Conservation (phyloP, 2,888 invertebrate genomes). For the Rhogogaster chlorosoma region DNA sequence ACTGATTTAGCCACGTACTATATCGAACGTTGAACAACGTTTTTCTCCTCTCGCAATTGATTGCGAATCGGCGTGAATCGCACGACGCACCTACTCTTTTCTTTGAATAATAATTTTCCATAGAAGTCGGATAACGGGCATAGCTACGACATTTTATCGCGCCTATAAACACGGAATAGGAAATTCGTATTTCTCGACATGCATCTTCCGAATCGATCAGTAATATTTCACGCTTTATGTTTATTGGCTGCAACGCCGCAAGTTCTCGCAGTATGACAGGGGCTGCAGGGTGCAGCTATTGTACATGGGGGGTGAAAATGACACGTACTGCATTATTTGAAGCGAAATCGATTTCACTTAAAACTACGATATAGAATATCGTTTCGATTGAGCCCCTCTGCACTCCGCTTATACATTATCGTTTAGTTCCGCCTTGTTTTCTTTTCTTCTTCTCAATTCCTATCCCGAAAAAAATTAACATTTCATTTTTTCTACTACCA, state of each 20-base stretch:
- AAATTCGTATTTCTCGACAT: constrained; percentile 53
- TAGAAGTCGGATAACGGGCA: neutral
- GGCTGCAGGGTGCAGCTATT: constrained; percentile 1
- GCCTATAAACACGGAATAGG: constrained; percentile 53
- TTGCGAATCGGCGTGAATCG: neutral
- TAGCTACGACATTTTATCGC: constrained; percentile 46
- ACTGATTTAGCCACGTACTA: neutral
- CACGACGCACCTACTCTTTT: neutral
- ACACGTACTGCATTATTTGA: constrained; percentile 7
- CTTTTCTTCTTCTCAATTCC: neutral
- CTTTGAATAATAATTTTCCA: neutral
- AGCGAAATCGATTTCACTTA: constrained; percentile 32
- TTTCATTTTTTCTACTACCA: too few relatives aligned
- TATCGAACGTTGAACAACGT: neutral
- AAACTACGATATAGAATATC: neutral
- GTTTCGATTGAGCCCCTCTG: neutral
- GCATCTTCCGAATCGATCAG: constrained; percentile 65
- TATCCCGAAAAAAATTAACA: too few relatives aligned
- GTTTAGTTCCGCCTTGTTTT: neutral
- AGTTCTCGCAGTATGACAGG: constrained; percentile 1
- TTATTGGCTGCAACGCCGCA: constrained; percentile 64
- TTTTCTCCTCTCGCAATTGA: neutral
- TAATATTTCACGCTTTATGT: constrained; percentile 71
- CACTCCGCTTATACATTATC: neutral
- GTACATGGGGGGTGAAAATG: neutral